Conservation (phyloP, 2,113 vertebrate species). For the Orcinus orca region DNA sequence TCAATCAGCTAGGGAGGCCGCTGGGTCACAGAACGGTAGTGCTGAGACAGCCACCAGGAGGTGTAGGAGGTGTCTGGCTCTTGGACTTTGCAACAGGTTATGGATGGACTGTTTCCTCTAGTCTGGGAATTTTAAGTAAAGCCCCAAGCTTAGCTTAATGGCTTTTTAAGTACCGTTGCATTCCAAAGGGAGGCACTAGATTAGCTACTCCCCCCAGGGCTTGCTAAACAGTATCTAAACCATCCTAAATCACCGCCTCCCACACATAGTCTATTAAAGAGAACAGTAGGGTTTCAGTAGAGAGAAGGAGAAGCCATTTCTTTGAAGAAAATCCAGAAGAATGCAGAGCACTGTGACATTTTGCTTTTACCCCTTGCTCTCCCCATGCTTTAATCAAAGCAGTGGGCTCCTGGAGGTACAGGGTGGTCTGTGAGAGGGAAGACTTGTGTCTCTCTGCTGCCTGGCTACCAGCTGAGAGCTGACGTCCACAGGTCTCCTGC, state of each 20-base stretch:
- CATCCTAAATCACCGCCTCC: neutral
- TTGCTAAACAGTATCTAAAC: constrained; percentile 44
- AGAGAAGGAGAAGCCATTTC: neutral
- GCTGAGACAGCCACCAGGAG: neutral
- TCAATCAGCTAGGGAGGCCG: neutral
- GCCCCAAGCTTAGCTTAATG: constrained; percentile 40
- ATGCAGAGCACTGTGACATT: neutral
- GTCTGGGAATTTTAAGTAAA: constrained; percentile 60
- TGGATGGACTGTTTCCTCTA: constrained; percentile 39
- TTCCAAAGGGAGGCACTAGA: constrained; percentile 58
- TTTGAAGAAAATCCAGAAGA: constrained; percentile 31
- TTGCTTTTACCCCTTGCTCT: neutral
- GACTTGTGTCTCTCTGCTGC: neutral
- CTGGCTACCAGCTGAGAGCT: neutral
- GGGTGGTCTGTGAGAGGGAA: neutral
- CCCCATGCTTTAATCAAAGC: neutral
- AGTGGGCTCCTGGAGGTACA: neutral
- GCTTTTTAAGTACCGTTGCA: constrained; percentile 40
- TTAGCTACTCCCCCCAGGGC: neutral
- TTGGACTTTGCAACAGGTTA: neutral
- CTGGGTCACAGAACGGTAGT: neutral
- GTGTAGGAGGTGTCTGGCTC: neutral
- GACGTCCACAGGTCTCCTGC: neutral
- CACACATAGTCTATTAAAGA: constrained; percentile 41
- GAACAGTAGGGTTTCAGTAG: constrained; percentile 5